These are phyloP conservation scores for Callipepla californica DNA, from an alignment of 2,113 vertebrate species.

Conservation along the genomic window DNA sequence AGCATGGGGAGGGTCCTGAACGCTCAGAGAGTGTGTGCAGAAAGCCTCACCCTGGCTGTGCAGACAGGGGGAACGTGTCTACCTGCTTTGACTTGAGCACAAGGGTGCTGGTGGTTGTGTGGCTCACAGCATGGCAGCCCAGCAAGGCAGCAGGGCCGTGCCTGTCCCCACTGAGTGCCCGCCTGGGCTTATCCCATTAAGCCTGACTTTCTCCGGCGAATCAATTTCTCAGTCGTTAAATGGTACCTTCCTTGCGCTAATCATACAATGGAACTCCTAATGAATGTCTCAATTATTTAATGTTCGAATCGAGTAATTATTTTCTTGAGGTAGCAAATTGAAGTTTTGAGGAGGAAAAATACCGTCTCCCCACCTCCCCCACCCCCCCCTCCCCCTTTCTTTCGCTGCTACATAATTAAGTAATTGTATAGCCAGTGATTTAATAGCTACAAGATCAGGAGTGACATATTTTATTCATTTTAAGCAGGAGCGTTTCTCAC, in stretches of 20 bases:
- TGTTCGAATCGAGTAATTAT: slow-evolving; percentile 77
- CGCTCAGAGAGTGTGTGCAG: accelerated
- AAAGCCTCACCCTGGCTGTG: background rate
- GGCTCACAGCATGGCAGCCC: background rate
- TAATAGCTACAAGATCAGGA: slow-evolving; percentile 77
- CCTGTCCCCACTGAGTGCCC: background rate
- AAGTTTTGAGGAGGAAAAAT: slow-evolving; percentile 72
- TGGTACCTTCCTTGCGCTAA: slow-evolving; percentile 50
- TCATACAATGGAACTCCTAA: slow-evolving; percentile 38
- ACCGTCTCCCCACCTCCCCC: background rate
- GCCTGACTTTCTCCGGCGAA: background rate
- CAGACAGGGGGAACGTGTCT: accelerated
- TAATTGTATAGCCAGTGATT: slow-evolving; percentile 80
- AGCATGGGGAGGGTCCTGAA: accelerated
- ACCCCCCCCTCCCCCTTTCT: background rate
- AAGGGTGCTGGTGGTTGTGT: background rate
- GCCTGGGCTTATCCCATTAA: accelerated
- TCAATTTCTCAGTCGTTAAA: slow-evolving; percentile 50
- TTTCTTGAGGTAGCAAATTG: slow-evolving; percentile 81
- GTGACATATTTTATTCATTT: slow-evolving; percentile 79
- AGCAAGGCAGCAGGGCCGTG: background rate
- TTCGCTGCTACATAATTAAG: slow-evolving; percentile 75
- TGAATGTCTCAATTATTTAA: slow-evolving; percentile 76
- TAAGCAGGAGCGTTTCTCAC: slow-evolving; percentile 53
- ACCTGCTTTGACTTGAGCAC: background rate